Base-by-base conservation (phyloP, 2,797 vertebrate species). In the Cottoperca gobio region DNA sequence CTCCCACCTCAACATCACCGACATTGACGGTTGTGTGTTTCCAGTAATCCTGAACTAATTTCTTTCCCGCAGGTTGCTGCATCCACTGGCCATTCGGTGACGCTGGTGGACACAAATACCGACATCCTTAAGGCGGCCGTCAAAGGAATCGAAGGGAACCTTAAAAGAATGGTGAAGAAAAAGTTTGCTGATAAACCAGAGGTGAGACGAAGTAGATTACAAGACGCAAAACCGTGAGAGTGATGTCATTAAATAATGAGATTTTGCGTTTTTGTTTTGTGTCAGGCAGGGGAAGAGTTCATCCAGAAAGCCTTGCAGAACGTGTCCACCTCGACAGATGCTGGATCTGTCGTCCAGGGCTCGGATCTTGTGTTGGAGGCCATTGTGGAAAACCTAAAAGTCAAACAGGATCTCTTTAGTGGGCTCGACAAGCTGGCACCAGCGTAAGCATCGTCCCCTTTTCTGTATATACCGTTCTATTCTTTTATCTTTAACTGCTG, bases 311-410 rank as follows among this genome's bases (percentile, higher is more conserved):
- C 96, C 5, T 71, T 99, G 76, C 91, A 95, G 88, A 97, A 95
- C 17, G 76, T 99, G 39, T 93, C 95, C 0, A 95, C 90, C 5
- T 96, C 93, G 50, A 95, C 96, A 0, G 97, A 99, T 0, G 94
- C 96, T 0, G 94, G 81, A 0, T 86, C 96, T 0, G 95, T 94
- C 0, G 95, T 95, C 24, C 93, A 96, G 84, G 90, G 92, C 83
- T 94, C 96, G 0, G 97, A 99, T 89, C 94, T 99, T 19, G 96
- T 99, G 82, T 76, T 99, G 91, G 98, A 99, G 87, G 98, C 98
- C 85, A 97, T 99, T 6, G 94, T 99, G 82, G 98, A 99, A 93
- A 99, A 99, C 69, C 69, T 97, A 13, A 90, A 96, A 50, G 58
- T 97, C 70, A 99, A 99, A 85, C 96, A 95, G 19, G 93, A 95